These are phyloP conservation scores for Tragelaphus imberbis DNA, from an alignment of 2,113 vertebrate species.

Conservation along the genomic window DNA sequence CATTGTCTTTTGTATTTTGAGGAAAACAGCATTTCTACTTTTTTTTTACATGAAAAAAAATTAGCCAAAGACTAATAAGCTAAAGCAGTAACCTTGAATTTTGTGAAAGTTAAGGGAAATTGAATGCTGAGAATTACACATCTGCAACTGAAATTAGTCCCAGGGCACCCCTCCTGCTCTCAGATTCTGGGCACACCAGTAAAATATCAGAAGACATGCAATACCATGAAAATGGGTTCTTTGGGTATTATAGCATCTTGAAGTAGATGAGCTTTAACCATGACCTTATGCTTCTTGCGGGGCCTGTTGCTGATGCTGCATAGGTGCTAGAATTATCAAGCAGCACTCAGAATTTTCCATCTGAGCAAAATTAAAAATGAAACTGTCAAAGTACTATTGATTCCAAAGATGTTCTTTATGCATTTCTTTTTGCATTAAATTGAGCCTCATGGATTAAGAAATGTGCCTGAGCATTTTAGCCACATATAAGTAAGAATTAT, in stretches of 20 bases:
- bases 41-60: constrained; percentile 42
- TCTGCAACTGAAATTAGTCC: constrained; percentile 75
- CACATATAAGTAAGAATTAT: constrained; percentile 66
- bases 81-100: constrained; percentile 74
- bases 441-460: constrained; percentile 76
- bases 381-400: constrained; percentile 69
- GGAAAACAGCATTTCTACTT: background rate
- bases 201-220: constrained; percentile 71
- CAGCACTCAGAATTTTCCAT: constrained; percentile 64
- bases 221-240: constrained; percentile 77
- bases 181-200: constrained; percentile 57
- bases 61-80: constrained; percentile 58
- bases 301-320: constrained; percentile 61
- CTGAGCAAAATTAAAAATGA: constrained; percentile 75
- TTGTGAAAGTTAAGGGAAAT: constrained; percentile 65
- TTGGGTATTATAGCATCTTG: constrained; percentile 72
- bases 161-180: constrained; percentile 39
- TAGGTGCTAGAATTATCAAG: constrained; percentile 52
- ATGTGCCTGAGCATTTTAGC: constrained; percentile 53
- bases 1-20: background rate
- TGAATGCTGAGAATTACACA: constrained; percentile 60
- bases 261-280: constrained; percentile 77
- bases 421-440: constrained; percentile 76
- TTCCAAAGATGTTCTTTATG: constrained; percentile 72
- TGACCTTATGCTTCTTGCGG: constrained; percentile 74